These are phyloP conservation scores for Lasioglossum figueresi DNA, from an alignment of 2,888 invertebrate species.

Conservation along the genomic window DNA sequence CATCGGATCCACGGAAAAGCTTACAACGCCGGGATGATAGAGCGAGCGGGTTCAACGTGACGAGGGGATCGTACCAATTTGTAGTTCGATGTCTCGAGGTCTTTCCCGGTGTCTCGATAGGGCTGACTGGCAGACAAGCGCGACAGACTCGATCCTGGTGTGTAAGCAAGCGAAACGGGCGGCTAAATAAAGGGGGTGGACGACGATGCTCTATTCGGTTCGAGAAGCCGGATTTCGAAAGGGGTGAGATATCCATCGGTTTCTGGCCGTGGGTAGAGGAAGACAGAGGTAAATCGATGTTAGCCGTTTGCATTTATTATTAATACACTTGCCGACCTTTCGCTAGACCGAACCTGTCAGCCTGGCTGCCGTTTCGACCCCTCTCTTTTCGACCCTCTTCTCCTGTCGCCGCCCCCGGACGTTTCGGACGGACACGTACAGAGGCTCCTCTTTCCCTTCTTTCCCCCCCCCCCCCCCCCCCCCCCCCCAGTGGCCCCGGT, in stretches of 20 bases:
- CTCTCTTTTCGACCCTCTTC: conserved; percentile 72
- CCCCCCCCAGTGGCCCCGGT: conserved; percentile 39
- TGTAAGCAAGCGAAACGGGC: conserved; percentile 70
- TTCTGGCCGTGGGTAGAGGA: neutral
- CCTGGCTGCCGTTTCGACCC: conserved; percentile 68
- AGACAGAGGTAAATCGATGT: conserved; percentile 79
- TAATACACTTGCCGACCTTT: conserved; percentile 81
- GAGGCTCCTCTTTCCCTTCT: conserved; percentile 37
- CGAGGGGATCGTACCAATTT: conserved; percentile 61
- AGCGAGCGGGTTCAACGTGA: conserved; percentile 2
- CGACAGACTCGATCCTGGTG: conserved; percentile 55
- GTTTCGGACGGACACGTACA: conserved; percentile 59
- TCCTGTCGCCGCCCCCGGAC: conserved; percentile 64
- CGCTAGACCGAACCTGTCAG: conserved; percentile 79
- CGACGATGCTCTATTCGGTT: conserved; percentile 40
- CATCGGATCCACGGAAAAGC: conserved; percentile 48
- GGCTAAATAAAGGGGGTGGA: conserved; percentile 70
- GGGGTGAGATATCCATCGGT: conserved; percentile 19
- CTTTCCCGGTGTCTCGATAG: conserved; percentile 58
- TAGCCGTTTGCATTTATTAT: conserved; percentile 83
- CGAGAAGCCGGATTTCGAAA: conserved; percentile 46
- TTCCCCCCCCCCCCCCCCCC: conserved; percentile 31
- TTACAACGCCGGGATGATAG: conserved; percentile 33
- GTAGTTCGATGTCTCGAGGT: conserved; percentile 67
- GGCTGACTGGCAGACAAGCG: conserved; percentile 58